Base-by-base conservation (phyloP, 2,888 invertebrate genomes). In the Abrostola triplasia region DNA sequence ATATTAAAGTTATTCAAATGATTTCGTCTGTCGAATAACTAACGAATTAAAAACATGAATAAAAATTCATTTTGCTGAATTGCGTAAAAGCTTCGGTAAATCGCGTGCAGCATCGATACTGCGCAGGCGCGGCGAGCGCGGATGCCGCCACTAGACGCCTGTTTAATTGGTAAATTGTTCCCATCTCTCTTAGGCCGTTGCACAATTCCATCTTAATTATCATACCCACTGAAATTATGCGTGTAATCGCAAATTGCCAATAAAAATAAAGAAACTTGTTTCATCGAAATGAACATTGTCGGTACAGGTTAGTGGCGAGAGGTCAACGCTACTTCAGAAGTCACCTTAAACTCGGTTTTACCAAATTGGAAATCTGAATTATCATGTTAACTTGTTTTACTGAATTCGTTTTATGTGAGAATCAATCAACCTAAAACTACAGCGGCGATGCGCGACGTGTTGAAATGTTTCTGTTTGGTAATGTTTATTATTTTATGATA, bases 291-390 rank as follows among this genome's bases (percentile, higher is more conserved):
- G 52, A 73, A 60, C 24, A 59, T 65, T 60, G 67, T 64, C 65
- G 64, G 49, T 77, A 74, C 73, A 76, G 70, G 63, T 70, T 71
- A 76, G 73, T 77, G 79, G 67, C 70, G 51, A 76, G 76, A 73
- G 79, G 80, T 79, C 77, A 77, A 73, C 79, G 88, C 84, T 86
- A 83, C 86, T 77, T 79, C 84, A 86, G 86, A 70, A 88, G 86
- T 84, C 78, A 58, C 73, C 74, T 73, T 69, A 74, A 49, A 24
- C 73, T 77, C 75, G 66, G 73, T 69, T 75, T 75, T 73, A 70
- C 73, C 73, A 70, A 81, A 83, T 82, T 86, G 77, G 64, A 71
- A 73, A 67, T 61, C 51, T 55, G 50, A 70, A 78, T 48, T 68
- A 57, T 60, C 63, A 59, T 41, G 10, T 58, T 50, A 48, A 53